Conservation (phyloP, 1,140 invertebrate genomes). For the Anoplolepis gracilipes region DNA sequence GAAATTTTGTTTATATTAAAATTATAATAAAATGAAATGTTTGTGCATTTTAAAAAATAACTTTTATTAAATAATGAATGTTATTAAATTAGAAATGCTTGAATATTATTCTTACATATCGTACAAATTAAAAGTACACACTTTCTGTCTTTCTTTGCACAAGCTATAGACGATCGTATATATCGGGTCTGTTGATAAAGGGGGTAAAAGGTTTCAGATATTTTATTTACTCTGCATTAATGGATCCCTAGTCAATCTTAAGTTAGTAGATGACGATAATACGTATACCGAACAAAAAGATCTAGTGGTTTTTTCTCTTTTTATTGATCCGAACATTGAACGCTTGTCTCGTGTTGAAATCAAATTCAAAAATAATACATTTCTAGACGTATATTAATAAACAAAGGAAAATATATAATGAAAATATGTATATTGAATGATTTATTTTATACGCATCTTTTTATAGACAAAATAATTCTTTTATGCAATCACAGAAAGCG, state of each 20-base stretch:
- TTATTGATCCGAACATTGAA: background rate
- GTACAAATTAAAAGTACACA: constrained; percentile 22
- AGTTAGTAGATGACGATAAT: constrained; percentile 45
- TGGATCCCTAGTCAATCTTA: constrained; percentile 43
- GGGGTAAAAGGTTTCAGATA: constrained; percentile 45
- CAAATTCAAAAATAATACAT: constrained; percentile 21
- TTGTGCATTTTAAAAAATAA: background rate
- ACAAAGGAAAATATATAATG: background rate
- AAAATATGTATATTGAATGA: background rate
- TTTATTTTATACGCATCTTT: background rate
- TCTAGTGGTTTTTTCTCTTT: background rate
- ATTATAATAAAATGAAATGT: constrained; percentile 2
- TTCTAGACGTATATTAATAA: background rate
- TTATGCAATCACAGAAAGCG: background rate
- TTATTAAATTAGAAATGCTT: constrained; percentile 1
- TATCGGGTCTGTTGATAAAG: constrained; percentile 21
- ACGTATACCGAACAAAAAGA: background rate
- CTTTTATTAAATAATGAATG: background rate
- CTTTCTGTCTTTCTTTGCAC: constrained; percentile 15
- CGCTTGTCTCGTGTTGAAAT: background rate
- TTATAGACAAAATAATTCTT: background rate
- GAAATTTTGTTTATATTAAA: background rate
- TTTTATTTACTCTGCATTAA: constrained; percentile 39
- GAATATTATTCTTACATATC: constrained; percentile 23
- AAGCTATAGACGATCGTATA: constrained; percentile 8